Conservation (phyloP, 2,797 vertebrate species). For the Rhinella marina region DNA sequence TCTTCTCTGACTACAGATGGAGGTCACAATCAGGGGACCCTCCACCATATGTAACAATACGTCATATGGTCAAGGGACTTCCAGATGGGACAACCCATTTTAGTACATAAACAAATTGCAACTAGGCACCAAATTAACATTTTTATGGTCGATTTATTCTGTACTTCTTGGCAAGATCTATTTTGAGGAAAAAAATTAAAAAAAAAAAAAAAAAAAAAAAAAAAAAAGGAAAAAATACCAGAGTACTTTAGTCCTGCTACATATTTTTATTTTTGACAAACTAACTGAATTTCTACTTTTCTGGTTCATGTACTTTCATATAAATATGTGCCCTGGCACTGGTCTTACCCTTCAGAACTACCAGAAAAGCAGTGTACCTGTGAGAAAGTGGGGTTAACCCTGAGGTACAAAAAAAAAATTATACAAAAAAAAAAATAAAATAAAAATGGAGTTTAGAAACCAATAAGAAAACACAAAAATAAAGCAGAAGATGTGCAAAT, state of each 20-base stretch:
- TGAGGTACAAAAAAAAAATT: conserved; percentile 32
- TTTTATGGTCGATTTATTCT: too few species aligned
- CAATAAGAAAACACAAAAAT: conserved; percentile 24
- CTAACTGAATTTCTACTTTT: conserved; percentile 19
- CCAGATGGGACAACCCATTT: too few species aligned
- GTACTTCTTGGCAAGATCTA: neutral
- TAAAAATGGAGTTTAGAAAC: conserved; percentile 34
- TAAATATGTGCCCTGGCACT: neutral
- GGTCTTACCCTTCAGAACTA: conserved; percentile 8
- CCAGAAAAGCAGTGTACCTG: conserved; percentile 35
- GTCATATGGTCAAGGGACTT: too few species aligned
- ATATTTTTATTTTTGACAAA: conserved; percentile 48
- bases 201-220: neutral
- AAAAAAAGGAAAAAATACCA: neutral
- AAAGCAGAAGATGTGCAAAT: conserved; percentile 35
- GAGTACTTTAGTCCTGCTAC: conserved; percentile 46
- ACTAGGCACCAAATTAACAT: too few species aligned
- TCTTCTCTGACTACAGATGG: too few species aligned
- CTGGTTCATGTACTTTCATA: conserved; percentile 34
- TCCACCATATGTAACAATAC: too few species aligned
- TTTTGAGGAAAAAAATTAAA: neutral
- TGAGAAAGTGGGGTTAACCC: conserved; percentile 7
- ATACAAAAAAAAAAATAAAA: conserved; percentile 14
- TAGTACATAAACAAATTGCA: too few species aligned
- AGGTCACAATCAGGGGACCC: too few species aligned